Conservation (phyloP, 2,113 vertebrate genomes). For the Pomatostomus ruficeps region DNA sequence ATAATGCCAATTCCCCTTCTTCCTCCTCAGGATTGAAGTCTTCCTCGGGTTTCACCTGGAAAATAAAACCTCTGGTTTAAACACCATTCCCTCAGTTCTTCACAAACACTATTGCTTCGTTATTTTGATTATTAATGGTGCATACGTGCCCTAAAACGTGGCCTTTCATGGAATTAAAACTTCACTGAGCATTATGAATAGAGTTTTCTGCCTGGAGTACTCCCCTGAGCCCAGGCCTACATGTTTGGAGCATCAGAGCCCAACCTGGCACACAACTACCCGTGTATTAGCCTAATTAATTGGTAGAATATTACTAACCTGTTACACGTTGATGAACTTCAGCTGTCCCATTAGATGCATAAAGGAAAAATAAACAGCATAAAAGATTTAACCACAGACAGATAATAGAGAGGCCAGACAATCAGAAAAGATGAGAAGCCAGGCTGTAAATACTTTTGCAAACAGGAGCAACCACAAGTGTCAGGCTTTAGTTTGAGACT, state of each 20-base stretch:
- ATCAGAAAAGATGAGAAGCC: slow-evolving; percentile 16
- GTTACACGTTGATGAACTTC: slow-evolving; percentile 68
- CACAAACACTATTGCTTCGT: background rate
- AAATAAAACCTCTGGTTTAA: slow-evolving; percentile 28
- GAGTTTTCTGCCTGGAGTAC: background rate
- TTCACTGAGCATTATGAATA: background rate
- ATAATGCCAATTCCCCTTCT: slow-evolving; percentile 86
- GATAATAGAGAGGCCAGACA: background rate
- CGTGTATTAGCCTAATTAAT: slow-evolving; percentile 9
- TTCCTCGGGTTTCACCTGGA: slow-evolving; percentile 38
- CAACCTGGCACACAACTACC: background rate
- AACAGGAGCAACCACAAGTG: slow-evolving; percentile 1
- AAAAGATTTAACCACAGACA: slow-evolving; percentile 43
- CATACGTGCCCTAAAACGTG: background rate
- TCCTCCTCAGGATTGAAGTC: slow-evolving; percentile 69
- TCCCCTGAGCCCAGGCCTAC: background rate
- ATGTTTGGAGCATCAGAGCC: background rate
- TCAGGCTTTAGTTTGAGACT: background rate
- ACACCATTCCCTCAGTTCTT: background rate
- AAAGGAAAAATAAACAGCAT: slow-evolving; percentile 71
- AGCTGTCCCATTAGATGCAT: slow-evolving; percentile 75
- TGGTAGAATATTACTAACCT: slow-evolving; percentile 68
- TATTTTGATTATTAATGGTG: background rate
- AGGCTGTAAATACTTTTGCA: slow-evolving; percentile 5
- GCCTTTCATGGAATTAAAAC: background rate